Evolutionary conservation across 2,113 vertebrate species (phyloP).

Genomic region (Hiodon tergisus): DNA sequence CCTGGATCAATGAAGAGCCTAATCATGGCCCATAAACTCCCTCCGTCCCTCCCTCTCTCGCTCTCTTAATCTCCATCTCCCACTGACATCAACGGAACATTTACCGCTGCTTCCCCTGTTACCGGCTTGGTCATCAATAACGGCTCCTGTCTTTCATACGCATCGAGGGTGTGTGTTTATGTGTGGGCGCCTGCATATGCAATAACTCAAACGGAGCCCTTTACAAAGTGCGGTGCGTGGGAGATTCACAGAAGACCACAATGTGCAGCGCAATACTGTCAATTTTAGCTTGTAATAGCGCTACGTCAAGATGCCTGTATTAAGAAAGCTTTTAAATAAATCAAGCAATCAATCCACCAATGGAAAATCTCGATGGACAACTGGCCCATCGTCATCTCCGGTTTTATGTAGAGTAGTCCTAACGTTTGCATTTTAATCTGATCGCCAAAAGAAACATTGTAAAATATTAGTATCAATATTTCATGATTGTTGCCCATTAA

Average conservation of each 20-base stretch:
- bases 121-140: slow-evolving; percentile 42
- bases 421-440: slow-evolving; percentile 35
- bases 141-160: slow-evolving; percentile 29
- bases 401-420: slow-evolving; percentile 32
- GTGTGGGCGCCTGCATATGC: background rate
- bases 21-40: slow-evolving; percentile 42
- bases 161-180: slow-evolving; percentile 9
- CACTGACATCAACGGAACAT: background rate
- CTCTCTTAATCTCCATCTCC: slow-evolving; percentile 15
- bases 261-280: background rate
- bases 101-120: slow-evolving; percentile 12
- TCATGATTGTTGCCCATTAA: slow-evolving; percentile 50
- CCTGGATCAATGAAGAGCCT: slow-evolving; percentile 56
- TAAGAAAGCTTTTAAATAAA: slow-evolving; percentile 34
- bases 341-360: slow-evolving; percentile 22
- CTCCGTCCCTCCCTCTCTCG: slow-evolving; percentile 15
- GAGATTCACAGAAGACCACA: background rate
- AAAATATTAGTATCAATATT: slow-evolving; percentile 61
- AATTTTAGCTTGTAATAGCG: background rate
- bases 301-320: background rate
- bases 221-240: background rate
- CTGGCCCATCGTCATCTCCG: background rate
- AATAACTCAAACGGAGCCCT: background rate
- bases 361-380: background rate
- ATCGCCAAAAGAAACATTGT: slow-evolving; percentile 51